Evolutionary conservation across 2,888 invertebrate genomes (phyloP).

Genomic region (Theodoxus fluviatilis): DNA sequence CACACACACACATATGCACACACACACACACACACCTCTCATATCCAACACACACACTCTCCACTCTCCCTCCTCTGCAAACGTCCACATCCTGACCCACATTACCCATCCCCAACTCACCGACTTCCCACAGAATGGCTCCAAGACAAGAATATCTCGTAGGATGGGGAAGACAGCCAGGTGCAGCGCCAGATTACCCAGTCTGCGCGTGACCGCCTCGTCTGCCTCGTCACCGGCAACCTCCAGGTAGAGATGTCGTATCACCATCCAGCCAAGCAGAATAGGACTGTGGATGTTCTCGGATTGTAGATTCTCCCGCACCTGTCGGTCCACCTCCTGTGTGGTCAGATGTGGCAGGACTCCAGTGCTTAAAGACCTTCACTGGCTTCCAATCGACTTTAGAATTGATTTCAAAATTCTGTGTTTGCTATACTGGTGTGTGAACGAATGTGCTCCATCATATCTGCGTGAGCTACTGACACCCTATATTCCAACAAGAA

Average conservation of each 20-base stretch:
- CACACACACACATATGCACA: background rate
- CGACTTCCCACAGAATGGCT: slow-evolving; percentile 55
- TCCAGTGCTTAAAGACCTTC: no score
- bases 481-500: no score
- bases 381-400: no score
- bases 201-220: slow-evolving; percentile 41
- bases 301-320: slow-evolving; percentile 39
- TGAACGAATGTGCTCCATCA: no score
- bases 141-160: slow-evolving; percentile 44
- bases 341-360: no score
- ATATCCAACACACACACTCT: slow-evolving; percentile 33
- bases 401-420: no score
- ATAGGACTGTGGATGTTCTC: slow-evolving; percentile 60
- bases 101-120: slow-evolving; percentile 55
- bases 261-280: slow-evolving; percentile 61
- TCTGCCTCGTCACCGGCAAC: slow-evolving; percentile 23
- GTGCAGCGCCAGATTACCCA: slow-evolving; percentile 59
- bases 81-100: slow-evolving; percentile 43
- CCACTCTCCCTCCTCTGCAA: slow-evolving; percentile 56
- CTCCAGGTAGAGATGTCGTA: slow-evolving; percentile 47
- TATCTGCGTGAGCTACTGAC: no score
- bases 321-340: no score
- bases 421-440: no score
- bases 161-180: slow-evolving; percentile 56
- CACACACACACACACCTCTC: background rate